Evolutionary conservation across 2,797 vertebrate genomes (phyloP).

Genomic region (Neoniphon sammara): DNA sequence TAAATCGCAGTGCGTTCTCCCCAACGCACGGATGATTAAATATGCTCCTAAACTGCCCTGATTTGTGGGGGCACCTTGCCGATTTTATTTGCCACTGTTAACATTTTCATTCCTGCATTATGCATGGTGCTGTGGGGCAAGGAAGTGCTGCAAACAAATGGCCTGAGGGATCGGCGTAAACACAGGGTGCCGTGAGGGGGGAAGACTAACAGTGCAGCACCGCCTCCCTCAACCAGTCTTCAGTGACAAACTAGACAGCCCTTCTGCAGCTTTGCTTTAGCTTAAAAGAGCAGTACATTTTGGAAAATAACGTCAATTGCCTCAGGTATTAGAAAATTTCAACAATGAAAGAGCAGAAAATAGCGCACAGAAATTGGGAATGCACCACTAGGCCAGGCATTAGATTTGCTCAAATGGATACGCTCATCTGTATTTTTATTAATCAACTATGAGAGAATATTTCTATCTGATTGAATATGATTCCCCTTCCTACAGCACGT

Average conservation of each 20-base stretch:
- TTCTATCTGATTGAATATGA: conserved; percentile 77
- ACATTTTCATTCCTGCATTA: conserved; percentile 89
- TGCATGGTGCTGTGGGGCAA: conserved; percentile 85
- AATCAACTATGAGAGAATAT: conserved; percentile 73
- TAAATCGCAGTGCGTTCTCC: conserved; percentile 83
- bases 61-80: conserved; percentile 89
- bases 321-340: conserved; percentile 25
- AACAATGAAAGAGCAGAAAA: conserved; percentile 24
- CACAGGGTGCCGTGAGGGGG: conserved; percentile 75
- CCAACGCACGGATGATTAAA: conserved; percentile 85
- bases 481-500: conserved; percentile 67
- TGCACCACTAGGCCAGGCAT: conserved; percentile 11
- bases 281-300: conserved; percentile 30
- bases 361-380: conserved; percentile 16
- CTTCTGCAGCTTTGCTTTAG: conserved; percentile 46
- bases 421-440: conserved; percentile 68
- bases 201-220: conserved; percentile 73
- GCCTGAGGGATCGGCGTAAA: conserved; percentile 83
- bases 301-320: conserved; percentile 29
- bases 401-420: conserved; percentile 47
- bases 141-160: conserved; percentile 87
- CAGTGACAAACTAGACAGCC: conserved; percentile 60
- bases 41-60: conserved; percentile 87
- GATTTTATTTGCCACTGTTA: conserved; percentile 90
- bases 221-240: conserved; percentile 56